phyloP scores from a whole-genome alignment of 2,113 vertebrate genomes.

The Bolborhynchus lineola region DNA sequence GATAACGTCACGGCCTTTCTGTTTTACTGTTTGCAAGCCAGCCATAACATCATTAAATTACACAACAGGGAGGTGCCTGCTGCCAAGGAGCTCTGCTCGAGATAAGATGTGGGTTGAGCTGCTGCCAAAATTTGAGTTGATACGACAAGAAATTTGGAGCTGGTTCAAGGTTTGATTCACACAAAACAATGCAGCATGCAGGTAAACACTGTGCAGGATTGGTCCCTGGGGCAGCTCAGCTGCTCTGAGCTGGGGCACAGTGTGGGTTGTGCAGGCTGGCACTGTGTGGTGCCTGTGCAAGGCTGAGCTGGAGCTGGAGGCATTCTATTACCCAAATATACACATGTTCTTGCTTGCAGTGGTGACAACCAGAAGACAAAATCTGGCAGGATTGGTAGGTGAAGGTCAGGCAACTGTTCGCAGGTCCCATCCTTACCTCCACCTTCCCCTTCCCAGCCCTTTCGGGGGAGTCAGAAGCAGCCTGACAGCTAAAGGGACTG shows the following conservation, averaged over 20 bases:
- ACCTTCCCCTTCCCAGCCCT: background rate
- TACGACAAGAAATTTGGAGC: slow-evolving; percentile 44
- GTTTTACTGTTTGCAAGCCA: slow-evolving; percentile 66
- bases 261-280: background rate
- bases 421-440: background rate
- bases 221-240: background rate
- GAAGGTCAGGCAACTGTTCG: background rate
- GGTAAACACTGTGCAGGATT: background rate
- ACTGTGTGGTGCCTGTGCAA: background rate
- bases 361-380: background rate
- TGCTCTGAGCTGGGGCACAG: background rate
- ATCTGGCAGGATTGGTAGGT: background rate
- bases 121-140: slow-evolving; percentile 52
- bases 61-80: slow-evolving; percentile 63
- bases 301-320: background rate
- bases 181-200: background rate
- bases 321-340: background rate
- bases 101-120: slow-evolving; percentile 59
- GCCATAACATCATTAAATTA: slow-evolving; percentile 61
- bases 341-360: background rate
- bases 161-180: background rate
- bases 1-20: slow-evolving; percentile 63
- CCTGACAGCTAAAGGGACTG: background rate
- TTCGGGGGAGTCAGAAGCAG: background rate
- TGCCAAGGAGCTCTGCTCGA: slow-evolving; percentile 65